A percentile compares a stretch with the other conserved stretches of the same genome.
phyloP scores from a whole-genome alignment of 2,888 invertebrate genomes.

The Ectemnius continuus region DNA sequence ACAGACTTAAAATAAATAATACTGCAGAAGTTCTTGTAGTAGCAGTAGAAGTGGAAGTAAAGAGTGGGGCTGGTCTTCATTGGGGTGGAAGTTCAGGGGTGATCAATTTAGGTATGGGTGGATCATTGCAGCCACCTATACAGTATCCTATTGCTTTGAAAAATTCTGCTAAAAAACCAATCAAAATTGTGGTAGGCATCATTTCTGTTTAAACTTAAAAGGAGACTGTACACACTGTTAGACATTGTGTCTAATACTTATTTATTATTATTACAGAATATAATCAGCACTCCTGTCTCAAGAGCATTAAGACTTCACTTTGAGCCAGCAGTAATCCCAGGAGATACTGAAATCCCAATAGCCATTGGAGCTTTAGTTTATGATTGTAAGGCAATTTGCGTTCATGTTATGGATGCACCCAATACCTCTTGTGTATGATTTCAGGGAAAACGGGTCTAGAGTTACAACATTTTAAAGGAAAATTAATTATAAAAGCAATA shows the following conservation, averaged over 20 bases:
- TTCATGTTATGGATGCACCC: too few relatives aligned
- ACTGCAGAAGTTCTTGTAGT: constrained; percentile 86
- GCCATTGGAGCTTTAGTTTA: constrained; percentile 85
- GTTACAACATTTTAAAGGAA: constrained; percentile 80
- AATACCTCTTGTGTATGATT: constrained; percentile 44
- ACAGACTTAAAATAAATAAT: constrained; percentile 85
- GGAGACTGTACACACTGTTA: too few relatives aligned
- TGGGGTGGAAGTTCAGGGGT: constrained; percentile 85
- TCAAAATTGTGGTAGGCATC: constrained; percentile 82
- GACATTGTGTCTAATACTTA: constrained; percentile 1
- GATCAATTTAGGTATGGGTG: constrained; percentile 90
- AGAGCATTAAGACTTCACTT: constrained; percentile 85
- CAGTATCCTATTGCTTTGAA: constrained; percentile 83
- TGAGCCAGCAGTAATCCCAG: constrained; percentile 83
- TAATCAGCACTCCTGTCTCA: constrained; percentile 82
- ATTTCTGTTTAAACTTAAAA: too few relatives aligned
- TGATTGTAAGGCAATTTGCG: constrained; percentile 81
- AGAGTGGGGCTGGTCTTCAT: constrained; percentile 85
- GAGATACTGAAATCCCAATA: constrained; percentile 82
- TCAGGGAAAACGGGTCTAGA: constrained; percentile 81
- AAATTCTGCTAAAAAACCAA: constrained; percentile 84
- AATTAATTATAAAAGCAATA: constrained; percentile 79
- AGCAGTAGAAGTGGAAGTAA: constrained; percentile 91
- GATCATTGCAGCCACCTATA: constrained; percentile 84
- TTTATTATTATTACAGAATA: constrained; percentile 74